Evolutionary conservation across 2,888 invertebrate genomes (phyloP).

Genomic region (Calameuta pallipes): DNA sequence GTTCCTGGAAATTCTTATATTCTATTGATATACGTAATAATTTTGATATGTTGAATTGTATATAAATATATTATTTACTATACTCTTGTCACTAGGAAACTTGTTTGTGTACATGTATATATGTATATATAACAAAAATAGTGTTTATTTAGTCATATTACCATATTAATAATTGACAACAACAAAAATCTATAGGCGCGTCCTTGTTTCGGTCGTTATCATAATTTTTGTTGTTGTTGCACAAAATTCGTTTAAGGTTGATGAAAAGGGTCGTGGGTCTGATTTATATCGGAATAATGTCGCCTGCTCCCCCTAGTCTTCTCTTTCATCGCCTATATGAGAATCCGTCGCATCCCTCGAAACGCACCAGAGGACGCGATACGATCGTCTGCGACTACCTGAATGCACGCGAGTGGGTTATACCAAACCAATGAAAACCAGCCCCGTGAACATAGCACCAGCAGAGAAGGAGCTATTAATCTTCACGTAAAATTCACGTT

Average conservation of each 20-base stretch:
- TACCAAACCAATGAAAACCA: neutral
- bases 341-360: neutral
- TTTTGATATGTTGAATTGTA: too few species aligned
- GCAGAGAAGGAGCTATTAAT: neutral
- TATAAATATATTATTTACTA: too few species aligned
- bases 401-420: neutral
- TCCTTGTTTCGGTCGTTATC: neutral
- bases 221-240: neutral
- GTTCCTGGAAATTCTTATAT: neutral
- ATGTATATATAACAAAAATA: too few species aligned
- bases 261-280: neutral
- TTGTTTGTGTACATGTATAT: too few species aligned
- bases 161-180: too few species aligned
- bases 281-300: neutral
- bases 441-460: neutral
- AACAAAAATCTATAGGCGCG: neutral
- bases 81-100: too few species aligned
- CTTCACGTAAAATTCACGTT: neutral
- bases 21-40: too few species aligned
- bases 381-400: constrained; percentile 19
- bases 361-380: constrained; percentile 11
- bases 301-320: neutral
- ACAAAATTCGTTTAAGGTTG: neutral
- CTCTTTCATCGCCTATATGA: neutral
- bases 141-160: too few species aligned